Evolutionary conservation across 2,888 invertebrate species (phyloP), one percentile per base, ranked within the genome.

Genomic region (Cosmorhoe ocellata): DNA sequence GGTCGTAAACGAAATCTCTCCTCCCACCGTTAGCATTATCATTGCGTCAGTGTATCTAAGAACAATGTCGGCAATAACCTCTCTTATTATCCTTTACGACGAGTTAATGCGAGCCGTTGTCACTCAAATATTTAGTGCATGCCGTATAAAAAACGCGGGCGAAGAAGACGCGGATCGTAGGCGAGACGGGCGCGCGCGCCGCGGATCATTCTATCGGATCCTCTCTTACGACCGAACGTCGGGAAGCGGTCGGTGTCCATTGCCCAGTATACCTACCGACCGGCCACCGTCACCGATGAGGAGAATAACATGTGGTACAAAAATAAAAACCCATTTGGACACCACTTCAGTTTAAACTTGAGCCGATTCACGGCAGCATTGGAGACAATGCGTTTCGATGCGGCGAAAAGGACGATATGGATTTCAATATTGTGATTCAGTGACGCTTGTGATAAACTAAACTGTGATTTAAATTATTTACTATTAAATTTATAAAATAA

Each of bases 51-150:
- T 64, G 63, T 66, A 68, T 65, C 63, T 61, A 74, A 71, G 71
- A 76, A 74, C 74, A 70, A 81, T 79, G 80, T 72, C 71, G 73
- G 71, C 75, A 79, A 82, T 86, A 87, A 87, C 87, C 88, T 88
- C 82, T 87, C 75, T 75, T 79, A 81, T 87, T 89, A 90, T 89
- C 89, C 90, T 89, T 88, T 85, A 81, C 84, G 77, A 75, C 73
- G 80, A 84, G 81, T 73, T 84, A 86, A 86, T 81, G 76, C 84
- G 71, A 74, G 71, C 69, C 72, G 79, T 78, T 81, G 85, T 80
- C 85, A 77, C 79, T 81, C 83, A 74, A 82, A 87, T 83, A 84
- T 85, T 84, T 79, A 84, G 82, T 82, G 78, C 81, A 75, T 67
- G 78, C 84, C 84, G 84, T 84, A 88, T 85, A 88, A 88, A 87